phyloP scores from a whole-genome alignment of 2,113 vertebrate genomes.

The Sinocyclocheilus anshuiensis region DNA sequence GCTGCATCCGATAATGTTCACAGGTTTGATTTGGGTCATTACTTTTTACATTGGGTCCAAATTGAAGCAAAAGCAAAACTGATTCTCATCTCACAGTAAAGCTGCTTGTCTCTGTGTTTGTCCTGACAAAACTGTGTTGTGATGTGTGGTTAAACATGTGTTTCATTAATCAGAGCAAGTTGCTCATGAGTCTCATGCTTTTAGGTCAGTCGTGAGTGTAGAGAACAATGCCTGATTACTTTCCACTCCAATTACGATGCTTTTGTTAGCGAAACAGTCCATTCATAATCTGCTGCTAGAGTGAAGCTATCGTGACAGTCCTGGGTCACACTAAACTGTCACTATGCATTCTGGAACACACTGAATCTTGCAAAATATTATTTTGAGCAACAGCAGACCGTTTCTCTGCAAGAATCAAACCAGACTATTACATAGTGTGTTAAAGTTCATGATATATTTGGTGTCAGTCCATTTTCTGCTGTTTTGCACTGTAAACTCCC shows the following conservation, averaged over 20 bases:
- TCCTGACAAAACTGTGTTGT: not conserved
- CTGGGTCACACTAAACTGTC: conserved; percentile 16
- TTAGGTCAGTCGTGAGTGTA: conserved; percentile 58
- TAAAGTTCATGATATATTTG: not conserved
- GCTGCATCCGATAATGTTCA: not conserved
- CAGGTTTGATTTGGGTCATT: not conserved
- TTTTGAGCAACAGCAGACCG: not conserved
- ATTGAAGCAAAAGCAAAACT: not conserved
- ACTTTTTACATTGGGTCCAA: not conserved
- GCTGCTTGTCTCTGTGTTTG: not conserved
- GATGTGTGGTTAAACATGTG: conserved; percentile 7
- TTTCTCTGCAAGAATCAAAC: not conserved
- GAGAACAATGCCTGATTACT: conserved; percentile 55
- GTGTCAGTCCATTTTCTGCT: not conserved
- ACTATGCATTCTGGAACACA: not conserved
- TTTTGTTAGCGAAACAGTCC: conserved; percentile 55
- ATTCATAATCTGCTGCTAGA: conserved; percentile 62
- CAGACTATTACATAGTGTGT: not conserved
- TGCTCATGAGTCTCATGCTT: conserved; percentile 19
- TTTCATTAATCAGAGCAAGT: conserved; percentile 22
- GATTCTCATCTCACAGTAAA: not conserved
- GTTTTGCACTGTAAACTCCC: not conserved
- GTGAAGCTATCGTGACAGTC: conserved; percentile 31
- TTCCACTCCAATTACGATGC: conserved; percentile 69
- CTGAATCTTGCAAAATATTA: not conserved